Base-by-base conservation (phyloP, 2,797 vertebrate species). In the Microctenopoma steveboyesi region DNA sequence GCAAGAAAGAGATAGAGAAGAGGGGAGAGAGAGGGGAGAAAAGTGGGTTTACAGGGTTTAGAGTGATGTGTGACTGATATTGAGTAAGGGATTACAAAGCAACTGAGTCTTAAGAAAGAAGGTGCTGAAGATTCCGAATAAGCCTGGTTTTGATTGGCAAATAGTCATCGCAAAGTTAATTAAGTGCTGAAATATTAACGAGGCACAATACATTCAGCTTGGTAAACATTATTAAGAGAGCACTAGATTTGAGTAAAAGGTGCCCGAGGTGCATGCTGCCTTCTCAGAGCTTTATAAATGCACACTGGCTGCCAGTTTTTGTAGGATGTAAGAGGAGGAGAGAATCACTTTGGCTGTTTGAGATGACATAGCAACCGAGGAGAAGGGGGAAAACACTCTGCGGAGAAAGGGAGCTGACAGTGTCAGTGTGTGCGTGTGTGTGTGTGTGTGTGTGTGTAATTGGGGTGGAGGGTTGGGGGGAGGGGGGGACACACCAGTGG, bases 51-150 rank as follows among this genome's bases (percentile, higher is more conserved):
- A 70, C 16, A 39, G 47, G 65, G 69, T 66, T 82, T 79, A 55
- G 27, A 39, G 66, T 68, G 72, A 74, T 71, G 64, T 54, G 53
- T 15, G 72, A 70, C 69, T 66, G 66, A 65, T 55, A 86, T 63
- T 76, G 76, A 81, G 48, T 0, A 11, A 76, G 50, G 64, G 75
- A 79, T 86, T 86, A 82, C 8, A 62, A 54, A 64, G 70, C 65
- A 76, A 89, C 76, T 79, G 72, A 68, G 79, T 86, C 35, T 70
- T 69, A 71, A 79, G 55, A 71, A 78, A 82, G 57, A 71, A 37
- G 52, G 55, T 64, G 76, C 63, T 69, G 74, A 46, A 75, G 69
- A 83, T 53, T 69, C 62, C 53, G 57, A 76, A 74, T 62, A 70
- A 69, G 81, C 76, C 77, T 70, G 59, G 47, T 56, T 75, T 72